Percentiles rank a stretch among this genome's conserved stretches.
These are phyloP conservation scores for Grallaria varia DNA, from an alignment of 2,113 vertebrate genomes.

Conservation along the genomic window DNA sequence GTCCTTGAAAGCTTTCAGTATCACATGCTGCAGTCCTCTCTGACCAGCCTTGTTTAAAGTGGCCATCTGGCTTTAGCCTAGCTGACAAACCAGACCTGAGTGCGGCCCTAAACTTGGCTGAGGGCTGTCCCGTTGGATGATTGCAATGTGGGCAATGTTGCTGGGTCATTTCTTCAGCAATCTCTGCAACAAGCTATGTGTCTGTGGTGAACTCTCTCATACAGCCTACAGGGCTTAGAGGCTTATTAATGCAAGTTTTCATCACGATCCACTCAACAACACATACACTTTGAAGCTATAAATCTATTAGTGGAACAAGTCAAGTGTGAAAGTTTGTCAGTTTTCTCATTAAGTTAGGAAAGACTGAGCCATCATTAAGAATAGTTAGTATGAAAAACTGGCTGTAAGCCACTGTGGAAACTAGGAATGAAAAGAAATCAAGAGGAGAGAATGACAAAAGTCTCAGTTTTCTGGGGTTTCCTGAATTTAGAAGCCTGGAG, in stretches of 20 bases:
- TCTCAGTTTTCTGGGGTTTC: neutral
- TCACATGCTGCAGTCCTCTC: neutral
- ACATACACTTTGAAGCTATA: neutral
- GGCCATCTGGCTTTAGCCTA: neutral
- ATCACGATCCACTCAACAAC: neutral
- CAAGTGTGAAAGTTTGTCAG: neutral
- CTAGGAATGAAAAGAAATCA: neutral
- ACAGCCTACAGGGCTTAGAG: neutral
- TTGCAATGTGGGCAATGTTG: fast-evolving
- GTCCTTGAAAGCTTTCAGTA: neutral
- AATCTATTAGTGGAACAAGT: neutral
- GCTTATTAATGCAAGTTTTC: neutral
- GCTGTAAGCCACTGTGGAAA: neutral
- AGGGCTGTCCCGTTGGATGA: fast-evolving
- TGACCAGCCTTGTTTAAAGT: neutral
- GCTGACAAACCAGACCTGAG: neutral
- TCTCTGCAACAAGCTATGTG: neutral
- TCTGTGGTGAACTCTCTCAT: neutral
- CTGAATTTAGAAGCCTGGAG: neutral
- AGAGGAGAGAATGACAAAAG: neutral
- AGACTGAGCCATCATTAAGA: neutral
- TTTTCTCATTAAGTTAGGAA: neutral
- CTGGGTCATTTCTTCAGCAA: neutral
- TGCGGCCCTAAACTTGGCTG: neutral
- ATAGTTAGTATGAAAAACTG: neutral